phyloP scores from a whole-genome alignment of 2,113 vertebrate species.

The Eudyptes chrysolophus region DNA sequence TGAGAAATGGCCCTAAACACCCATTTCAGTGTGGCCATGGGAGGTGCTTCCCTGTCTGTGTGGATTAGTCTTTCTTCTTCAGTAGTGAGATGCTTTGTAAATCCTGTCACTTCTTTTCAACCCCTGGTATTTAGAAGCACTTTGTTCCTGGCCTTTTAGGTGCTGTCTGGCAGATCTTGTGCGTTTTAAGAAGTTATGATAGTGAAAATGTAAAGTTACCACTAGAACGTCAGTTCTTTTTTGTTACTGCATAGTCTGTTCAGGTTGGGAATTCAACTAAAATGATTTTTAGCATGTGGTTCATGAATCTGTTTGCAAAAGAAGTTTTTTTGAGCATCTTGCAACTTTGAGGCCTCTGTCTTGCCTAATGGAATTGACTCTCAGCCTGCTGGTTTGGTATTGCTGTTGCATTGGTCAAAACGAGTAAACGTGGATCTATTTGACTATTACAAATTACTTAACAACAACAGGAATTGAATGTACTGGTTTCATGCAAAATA shows the following conservation, averaged over 20 bases:
- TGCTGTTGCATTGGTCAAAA: neutral
- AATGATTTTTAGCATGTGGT: neutral
- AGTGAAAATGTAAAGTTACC: neutral
- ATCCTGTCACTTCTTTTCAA: neutral
- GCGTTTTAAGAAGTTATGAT: neutral
- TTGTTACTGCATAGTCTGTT: neutral
- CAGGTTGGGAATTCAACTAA: neutral
- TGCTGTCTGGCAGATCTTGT: neutral
- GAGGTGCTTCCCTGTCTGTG: neutral
- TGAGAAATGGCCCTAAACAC: neutral
- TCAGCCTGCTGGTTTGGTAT: neutral
- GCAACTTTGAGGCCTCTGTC: neutral
- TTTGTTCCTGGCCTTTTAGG: neutral
- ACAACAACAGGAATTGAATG: neutral
- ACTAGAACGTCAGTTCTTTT: neutral
- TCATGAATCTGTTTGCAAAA: neutral
- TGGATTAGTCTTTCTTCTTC: neutral
- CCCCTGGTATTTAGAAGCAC: neutral
- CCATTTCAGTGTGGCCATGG: accelerated
- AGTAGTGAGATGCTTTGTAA: neutral
- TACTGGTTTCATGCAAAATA: neutral
- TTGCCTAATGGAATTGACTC: neutral
- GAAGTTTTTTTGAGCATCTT: neutral
- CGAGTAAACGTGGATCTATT: neutral
- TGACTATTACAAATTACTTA: neutral